These are phyloP conservation scores for Melanostoma scalare DNA, from an alignment of 2,888 invertebrate species.

Conservation along the genomic window DNA sequence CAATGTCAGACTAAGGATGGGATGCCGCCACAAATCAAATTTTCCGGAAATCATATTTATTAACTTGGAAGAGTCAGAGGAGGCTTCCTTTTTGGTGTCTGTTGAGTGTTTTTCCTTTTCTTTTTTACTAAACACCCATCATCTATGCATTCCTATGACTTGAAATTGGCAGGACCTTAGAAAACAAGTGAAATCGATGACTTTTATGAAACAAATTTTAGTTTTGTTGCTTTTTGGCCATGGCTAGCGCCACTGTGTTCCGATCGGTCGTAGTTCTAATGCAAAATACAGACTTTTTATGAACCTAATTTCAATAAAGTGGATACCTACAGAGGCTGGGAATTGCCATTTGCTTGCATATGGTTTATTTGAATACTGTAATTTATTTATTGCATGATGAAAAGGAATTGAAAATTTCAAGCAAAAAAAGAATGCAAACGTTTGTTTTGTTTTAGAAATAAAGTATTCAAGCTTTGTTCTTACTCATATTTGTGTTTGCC, in stretches of 20 bases:
- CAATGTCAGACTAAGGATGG: constrained; percentile 59
- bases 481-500: background rate
- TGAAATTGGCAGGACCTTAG: constrained; percentile 46
- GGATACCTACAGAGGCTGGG: too few relatives aligned
- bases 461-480: too few relatives aligned
- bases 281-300: too few relatives aligned
- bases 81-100: constrained; percentile 41
- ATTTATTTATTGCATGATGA: constrained; percentile 61
- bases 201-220: constrained; percentile 28
- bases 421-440: background rate
- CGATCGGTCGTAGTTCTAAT: background rate
- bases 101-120: constrained; percentile 24
- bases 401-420: constrained; percentile 38
- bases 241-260: constrained; percentile 31
- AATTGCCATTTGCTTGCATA: too few relatives aligned
- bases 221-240: background rate
- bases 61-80: constrained; percentile 41
- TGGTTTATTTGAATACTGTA: constrained; percentile 39
- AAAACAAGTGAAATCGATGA: constrained; percentile 36
- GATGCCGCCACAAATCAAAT: constrained; percentile 61
- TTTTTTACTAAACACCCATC: background rate
- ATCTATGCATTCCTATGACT: background rate
- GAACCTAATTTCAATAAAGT: too few relatives aligned
- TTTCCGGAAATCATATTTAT: constrained; percentile 67
- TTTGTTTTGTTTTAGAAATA: too few relatives aligned